These are phyloP conservation scores for Yponomeuta malinellus DNA, from an alignment of 2,888 invertebrate genomes.

Conservation along the genomic window DNA sequence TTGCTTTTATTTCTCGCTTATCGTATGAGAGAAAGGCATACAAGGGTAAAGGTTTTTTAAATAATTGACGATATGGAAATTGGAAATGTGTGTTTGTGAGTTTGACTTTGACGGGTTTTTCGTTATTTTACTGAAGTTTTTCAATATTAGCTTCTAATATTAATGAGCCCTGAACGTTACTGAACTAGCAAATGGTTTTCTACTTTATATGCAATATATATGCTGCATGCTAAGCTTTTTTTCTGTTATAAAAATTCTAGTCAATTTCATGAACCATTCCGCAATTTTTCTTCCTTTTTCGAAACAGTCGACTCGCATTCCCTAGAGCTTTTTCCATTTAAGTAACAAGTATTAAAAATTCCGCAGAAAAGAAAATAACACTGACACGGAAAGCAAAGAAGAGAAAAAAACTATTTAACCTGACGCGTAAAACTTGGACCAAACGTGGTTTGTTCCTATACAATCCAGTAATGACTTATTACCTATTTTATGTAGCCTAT, in stretches of 20 bases:
- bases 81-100: slow-evolving; percentile 10
- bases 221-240: background rate
- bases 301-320: slow-evolving; percentile 3
- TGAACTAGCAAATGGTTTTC: no score
- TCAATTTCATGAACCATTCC: background rate
- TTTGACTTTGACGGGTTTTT: background rate
- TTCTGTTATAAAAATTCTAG: background rate
- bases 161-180: no score
- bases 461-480: background rate
- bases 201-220: no score
- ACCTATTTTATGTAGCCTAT: no score
- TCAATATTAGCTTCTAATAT: no score
- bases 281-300: background rate
- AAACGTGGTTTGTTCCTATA: slow-evolving; percentile 10
- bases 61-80: slow-evolving; percentile 15
- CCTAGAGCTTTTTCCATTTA: slow-evolving; percentile 9
- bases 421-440: slow-evolving; percentile 42
- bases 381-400: slow-evolving; percentile 27
- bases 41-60: slow-evolving; percentile 11
- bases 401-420: slow-evolving; percentile 34
- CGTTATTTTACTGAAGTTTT: background rate
- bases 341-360: slow-evolving; percentile 17
- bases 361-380: slow-evolving; percentile 15
- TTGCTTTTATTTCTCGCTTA: slow-evolving; percentile 2
- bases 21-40: slow-evolving; percentile 10